Evolutionary conservation across 2,797 vertebrate genomes (phyloP), one percentile per base, ranked within the genome.

Genomic region (Parauchenoglanis ngamensis): DNA sequence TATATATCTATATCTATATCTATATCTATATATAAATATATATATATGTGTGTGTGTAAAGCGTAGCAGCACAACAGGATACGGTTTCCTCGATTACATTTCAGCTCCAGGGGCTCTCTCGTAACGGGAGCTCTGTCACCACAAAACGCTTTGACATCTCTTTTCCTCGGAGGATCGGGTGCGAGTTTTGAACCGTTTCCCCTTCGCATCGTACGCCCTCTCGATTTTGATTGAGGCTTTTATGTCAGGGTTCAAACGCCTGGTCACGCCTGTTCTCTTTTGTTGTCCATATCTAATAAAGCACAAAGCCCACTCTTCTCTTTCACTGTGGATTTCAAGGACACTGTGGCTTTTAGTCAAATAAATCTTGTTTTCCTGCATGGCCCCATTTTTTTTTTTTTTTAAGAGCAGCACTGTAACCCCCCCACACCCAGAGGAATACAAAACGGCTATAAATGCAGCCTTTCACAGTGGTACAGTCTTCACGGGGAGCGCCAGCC

Each of bases 241-340:
- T 75, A 67, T 31, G 67, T 87, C 76, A 81, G 84, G 76, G 85
- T 89, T 85, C 76, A 49, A 86, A 80, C n/a, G 56, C 35, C 78
- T 40, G 77, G 56, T 80, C 68, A 44, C 56, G 54, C 82, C 15
- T 90, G 79, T 81, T 86, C 78, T 85, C 90, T 90, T 92, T 91
- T 91, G 90, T 92, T 90, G 87, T 89, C 87, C 88, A 89, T 90
- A 92, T 92, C 90, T 90, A 92, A 92, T 92, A 80, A 91, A 88
- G 87, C 89, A 91, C 87, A 91, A 92, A 91, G 88, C 61, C 87
- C 73, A 76, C 82, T 75, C 84, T 61, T 54, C 87, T 86, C 83
- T 87, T 89, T 90, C 88, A 70, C 90, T 90, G 85, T 89, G 88
- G 87, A 84, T 88, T 92, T 92, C 92, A 93, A 93, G 92, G 90